A percentile compares a stretch with the other conserved stretches of the same genome.
Conservation (phyloP, 1,140 invertebrate genomes). For the Leptinotarsa lineolata region DNA sequence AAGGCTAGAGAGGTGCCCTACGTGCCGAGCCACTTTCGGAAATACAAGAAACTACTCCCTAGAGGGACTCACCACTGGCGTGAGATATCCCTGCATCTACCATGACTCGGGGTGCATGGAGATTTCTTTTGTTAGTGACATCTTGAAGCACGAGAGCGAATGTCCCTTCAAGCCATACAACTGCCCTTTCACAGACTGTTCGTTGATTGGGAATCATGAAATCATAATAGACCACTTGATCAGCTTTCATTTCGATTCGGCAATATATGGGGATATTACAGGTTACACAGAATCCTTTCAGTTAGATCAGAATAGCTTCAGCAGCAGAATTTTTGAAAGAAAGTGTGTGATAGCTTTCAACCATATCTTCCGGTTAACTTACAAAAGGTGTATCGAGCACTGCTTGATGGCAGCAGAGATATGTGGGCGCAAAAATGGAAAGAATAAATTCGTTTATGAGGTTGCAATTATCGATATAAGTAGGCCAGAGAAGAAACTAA, state of each 20-base stretch:
- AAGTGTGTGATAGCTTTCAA: conserved; percentile 36
- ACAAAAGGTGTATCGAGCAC: conserved; percentile 41
- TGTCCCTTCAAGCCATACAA: conserved; percentile 44
- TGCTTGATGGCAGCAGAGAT: conserved; percentile 46
- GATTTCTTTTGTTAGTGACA: conserved; percentile 35
- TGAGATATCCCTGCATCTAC: conserved; percentile 44
- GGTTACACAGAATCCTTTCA: conserved; percentile 38
- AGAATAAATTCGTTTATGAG: conserved; percentile 44
- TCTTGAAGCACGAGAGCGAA: conserved; percentile 43
- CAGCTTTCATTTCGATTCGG: conserved; percentile 37
- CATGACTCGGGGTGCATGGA: conserved; percentile 43
- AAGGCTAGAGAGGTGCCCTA: conserved; percentile 70
- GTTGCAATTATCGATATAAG: conserved; percentile 43
- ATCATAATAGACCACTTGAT: conserved; percentile 39
- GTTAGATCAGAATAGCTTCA: conserved; percentile 34
- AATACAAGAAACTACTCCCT: conserved; percentile 77
- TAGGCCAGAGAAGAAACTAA: conserved; percentile 43
- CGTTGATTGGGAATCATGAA: conserved; percentile 37
- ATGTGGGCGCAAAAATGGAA: conserved; percentile 39
- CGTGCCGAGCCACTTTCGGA: conserved; percentile 74
- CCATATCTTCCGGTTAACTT: conserved; percentile 42
- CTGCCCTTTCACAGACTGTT: conserved; percentile 43
- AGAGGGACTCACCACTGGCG: conserved; percentile 63
- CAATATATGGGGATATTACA: conserved; percentile 33
- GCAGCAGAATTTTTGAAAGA: conserved; percentile 31